These are phyloP conservation scores for Brachionus paranguensis DNA, from an alignment of 1,140 invertebrate species.

Conservation along the genomic window DNA sequence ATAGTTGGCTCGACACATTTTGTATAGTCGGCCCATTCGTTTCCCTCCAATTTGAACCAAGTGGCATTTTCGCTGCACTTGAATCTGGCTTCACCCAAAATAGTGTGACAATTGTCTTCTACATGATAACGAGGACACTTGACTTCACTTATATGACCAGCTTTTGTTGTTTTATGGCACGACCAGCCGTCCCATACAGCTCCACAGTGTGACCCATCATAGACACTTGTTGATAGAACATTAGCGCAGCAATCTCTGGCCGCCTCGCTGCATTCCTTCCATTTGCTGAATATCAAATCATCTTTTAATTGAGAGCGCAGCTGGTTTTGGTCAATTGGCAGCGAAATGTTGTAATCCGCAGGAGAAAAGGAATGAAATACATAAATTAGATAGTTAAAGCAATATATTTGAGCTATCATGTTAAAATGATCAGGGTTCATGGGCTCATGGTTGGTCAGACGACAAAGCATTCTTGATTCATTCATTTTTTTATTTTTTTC, in stretches of 20 bases:
- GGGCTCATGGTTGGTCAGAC: neutral
- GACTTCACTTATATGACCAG: neutral
- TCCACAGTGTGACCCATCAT: neutral
- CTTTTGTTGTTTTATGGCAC: neutral
- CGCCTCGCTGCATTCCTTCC: neutral
- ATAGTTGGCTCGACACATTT: neutral
- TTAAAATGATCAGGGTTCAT: neutral
- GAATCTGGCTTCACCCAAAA: neutral
- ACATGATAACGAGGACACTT: neutral
- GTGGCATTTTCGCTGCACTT: neutral
- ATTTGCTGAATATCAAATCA: neutral
- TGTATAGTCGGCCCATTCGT: slow-evolving; percentile 5
- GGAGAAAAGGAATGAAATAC: neutral
- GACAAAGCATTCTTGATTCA: neutral
- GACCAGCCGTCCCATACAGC: slow-evolving; percentile 34
- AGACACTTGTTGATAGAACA: neutral
- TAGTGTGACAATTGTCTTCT: slow-evolving; percentile 11
- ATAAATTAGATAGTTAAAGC: neutral
- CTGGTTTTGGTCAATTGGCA: neutral
- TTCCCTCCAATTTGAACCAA: neutral
- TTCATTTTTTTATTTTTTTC: neutral
- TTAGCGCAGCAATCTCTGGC: neutral
- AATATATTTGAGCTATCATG: neutral
- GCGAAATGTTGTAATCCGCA: neutral
- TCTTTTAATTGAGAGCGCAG: neutral